phyloP scores from a whole-genome alignment of 1,140 invertebrate genomes.

The Chrysoperla carnea region DNA sequence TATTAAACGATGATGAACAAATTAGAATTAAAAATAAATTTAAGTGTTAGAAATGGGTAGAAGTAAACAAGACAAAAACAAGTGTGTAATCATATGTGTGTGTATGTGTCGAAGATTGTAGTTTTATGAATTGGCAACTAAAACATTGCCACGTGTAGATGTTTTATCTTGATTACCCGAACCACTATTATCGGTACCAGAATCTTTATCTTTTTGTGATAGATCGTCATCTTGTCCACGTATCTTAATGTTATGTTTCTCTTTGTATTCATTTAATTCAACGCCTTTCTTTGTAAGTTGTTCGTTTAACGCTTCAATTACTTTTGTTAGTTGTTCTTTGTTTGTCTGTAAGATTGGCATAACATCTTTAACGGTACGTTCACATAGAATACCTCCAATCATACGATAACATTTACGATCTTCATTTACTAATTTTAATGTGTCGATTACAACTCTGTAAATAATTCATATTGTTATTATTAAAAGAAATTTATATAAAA shows the following conservation, averaged over 20 bases:
- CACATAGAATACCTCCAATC: constrained; percentile 84
- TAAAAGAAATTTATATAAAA: constrained; percentile 4
- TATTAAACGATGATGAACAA: not conserved
- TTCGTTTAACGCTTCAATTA: constrained; percentile 59
- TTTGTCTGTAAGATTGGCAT: constrained; percentile 69
- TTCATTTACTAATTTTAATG: constrained; percentile 68
- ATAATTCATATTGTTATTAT: constrained; percentile 9
- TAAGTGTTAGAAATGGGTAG: not conserved
- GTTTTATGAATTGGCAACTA: constrained; percentile 8
- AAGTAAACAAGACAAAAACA: not conserved
- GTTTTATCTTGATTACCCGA: too few relatives aligned
- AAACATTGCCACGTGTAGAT: constrained; percentile 17
- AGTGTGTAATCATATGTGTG: not conserved
- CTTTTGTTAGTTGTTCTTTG: constrained; percentile 62
- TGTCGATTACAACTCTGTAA: constrained; percentile 86
- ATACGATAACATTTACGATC: constrained; percentile 83
- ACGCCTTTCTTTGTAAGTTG: constrained; percentile 72
- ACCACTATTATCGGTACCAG: constrained; percentile 7
- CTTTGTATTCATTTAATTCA: constrained; percentile 87
- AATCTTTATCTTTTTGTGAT: constrained; percentile 23
- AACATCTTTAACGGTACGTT: constrained; percentile 81
- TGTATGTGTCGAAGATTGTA: not conserved
- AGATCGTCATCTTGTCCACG: constrained; percentile 38
- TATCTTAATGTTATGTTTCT: constrained; percentile 73
- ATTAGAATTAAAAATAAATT: not conserved